A percentile compares a stretch with the other conserved stretches of the same genome.
phyloP scores from a whole-genome alignment of 2,888 invertebrate species.

The Megaustenia siamemsis region DNA sequence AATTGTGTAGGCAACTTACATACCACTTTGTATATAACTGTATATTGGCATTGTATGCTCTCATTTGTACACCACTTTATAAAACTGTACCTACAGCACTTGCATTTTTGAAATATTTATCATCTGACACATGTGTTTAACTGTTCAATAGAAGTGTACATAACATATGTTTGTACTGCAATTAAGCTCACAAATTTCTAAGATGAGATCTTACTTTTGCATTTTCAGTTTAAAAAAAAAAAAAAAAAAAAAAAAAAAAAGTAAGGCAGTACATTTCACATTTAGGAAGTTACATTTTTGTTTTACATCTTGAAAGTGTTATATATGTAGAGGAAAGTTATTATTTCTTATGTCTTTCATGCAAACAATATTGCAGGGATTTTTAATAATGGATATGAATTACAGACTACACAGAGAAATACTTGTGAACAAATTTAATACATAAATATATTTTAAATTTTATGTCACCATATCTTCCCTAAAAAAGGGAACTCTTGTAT shows the following conservation, averaged over 20 bases:
- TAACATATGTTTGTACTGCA: background rate
- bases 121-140: background rate
- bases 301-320: background rate
- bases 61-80: conserved; percentile 21
- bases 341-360: background rate
- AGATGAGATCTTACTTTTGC: background rate
- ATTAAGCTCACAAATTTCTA: background rate
- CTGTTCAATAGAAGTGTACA: background rate
- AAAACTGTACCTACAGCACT: background rate
- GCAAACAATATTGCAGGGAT: background rate
- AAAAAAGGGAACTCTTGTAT: background rate
- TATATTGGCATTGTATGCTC: background rate
- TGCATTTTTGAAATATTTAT: background rate
- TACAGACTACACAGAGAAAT: background rate
- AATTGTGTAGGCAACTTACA: background rate
- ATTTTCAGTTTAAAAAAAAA: too few relatives aligned
- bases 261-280: background rate
- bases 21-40: background rate
- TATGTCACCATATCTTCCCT: background rate
- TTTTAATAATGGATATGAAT: background rate
- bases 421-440: background rate
- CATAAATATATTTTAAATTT: background rate
- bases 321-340: background rate
- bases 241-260: background rate
- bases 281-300: background rate